Percentiles rank a stretch among this genome's conserved stretches.
These are phyloP conservation scores for Drosophila subobscura DNA, from an alignment of 1,140 invertebrate genomes.

Conservation along the genomic window DNA sequence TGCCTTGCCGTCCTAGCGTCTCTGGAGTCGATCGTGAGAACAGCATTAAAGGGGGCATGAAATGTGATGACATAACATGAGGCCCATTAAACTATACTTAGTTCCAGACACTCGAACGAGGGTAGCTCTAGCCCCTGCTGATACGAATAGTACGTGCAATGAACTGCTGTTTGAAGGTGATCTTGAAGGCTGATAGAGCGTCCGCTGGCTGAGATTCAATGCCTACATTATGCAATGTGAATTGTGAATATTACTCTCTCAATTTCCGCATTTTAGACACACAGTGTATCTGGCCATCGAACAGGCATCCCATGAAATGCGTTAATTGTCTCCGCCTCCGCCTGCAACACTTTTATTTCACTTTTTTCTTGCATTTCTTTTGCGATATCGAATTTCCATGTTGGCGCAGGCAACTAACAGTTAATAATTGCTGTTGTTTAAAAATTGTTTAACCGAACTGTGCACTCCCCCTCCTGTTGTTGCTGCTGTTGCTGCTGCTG, in stretches of 20 bases:
- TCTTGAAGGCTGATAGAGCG: conserved; percentile 45
- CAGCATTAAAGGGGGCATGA: conserved; percentile 28
- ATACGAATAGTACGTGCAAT: conserved; percentile 34
- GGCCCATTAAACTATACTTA: conserved; percentile 47
- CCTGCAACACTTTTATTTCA: not conserved
- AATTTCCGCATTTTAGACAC: conserved; percentile 32
- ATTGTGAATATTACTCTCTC: conserved; percentile 42
- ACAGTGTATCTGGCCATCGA: too few relatives aligned
- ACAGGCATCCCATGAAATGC: conserved; percentile 25
- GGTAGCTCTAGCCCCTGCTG: conserved; percentile 3
- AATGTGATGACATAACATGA: conserved; percentile 43
- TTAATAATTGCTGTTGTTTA: conserved; percentile 57
- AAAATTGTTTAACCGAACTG: conserved; percentile 11
- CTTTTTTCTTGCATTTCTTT: conserved; percentile 24
- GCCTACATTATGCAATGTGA: conserved; percentile 42
- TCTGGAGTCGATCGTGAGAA: conserved; percentile 40
- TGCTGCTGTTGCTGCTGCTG: not conserved
- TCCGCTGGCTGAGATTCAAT: conserved; percentile 36
- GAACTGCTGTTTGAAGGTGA: conserved; percentile 50
- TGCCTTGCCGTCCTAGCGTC: conserved; percentile 21
- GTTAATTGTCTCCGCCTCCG: conserved; percentile 35
- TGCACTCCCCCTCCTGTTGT: not conserved
- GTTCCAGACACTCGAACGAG: conserved; percentile 6
- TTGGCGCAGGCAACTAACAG: conserved; percentile 41
- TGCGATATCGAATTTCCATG: conserved; percentile 53